Percentiles rank a stretch among this genome's conserved stretches.
Conservation (phyloP, 2,888 invertebrate genomes). For the Meliscaeva auricollis region DNA sequence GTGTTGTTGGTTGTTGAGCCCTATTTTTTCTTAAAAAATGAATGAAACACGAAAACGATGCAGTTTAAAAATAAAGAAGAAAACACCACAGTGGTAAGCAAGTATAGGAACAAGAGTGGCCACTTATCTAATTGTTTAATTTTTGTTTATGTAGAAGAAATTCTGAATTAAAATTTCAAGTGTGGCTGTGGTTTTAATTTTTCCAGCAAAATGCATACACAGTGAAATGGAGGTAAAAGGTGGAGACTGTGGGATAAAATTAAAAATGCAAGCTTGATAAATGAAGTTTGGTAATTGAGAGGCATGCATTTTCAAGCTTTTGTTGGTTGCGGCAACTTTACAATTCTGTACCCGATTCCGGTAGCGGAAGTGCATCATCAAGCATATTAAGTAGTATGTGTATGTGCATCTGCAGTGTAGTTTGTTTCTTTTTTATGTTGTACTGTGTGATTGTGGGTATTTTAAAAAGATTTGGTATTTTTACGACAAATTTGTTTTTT, state of each 20-base stretch:
- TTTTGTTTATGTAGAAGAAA: constrained; percentile 11
- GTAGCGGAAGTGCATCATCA: background rate
- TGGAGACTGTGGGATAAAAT: background rate
- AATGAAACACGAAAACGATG: constrained; percentile 33
- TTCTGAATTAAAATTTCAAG: constrained; percentile 23
- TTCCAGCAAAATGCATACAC: background rate
- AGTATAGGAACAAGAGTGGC: constrained; percentile 29
- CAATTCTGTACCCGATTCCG: background rate
- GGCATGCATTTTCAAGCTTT: background rate
- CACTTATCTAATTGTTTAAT: constrained; percentile 59
- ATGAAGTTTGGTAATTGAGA: constrained; percentile 15
- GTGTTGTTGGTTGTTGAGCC: constrained; percentile 21
- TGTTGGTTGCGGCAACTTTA: background rate
- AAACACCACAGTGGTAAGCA: background rate
- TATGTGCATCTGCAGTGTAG: background rate
- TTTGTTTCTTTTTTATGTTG: background rate
- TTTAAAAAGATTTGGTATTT: too few relatives aligned
- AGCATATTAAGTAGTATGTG: too few relatives aligned
- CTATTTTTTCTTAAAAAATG: constrained; percentile 8
- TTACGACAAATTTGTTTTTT: too few relatives aligned
- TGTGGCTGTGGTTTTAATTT: constrained; percentile 35
- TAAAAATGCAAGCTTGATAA: constrained; percentile 29
- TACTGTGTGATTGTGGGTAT: too few relatives aligned
- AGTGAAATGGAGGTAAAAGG: background rate
- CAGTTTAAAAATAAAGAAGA: constrained; percentile 19